Evolutionary conservation across 2,888 invertebrate species (phyloP), one percentile per base, ranked within the genome.

Genomic region (Xestia rhomboidea): DNA sequence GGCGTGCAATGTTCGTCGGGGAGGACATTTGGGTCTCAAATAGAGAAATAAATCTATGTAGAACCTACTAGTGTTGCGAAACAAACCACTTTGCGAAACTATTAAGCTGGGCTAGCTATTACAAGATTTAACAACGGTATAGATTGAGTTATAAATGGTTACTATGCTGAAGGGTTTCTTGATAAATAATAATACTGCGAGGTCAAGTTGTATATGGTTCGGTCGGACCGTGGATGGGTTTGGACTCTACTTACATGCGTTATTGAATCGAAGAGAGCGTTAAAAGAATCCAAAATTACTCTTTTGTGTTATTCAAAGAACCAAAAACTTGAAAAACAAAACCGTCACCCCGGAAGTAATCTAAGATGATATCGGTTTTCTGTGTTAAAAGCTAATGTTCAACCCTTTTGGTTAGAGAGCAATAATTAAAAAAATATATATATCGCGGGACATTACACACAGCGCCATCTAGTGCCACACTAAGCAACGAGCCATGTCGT

Each of bases 11-110:
- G 87, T 88, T 87, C 86, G 85, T 81, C 84, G 87, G 84, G 76
- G 89, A 90, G 91, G 90, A 89, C 91, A 89, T 89, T 88, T 87
- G 82, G 87, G 89, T 84, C 90, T 90, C 89, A 89, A 91, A 93
- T 90, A 92, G 91, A 90, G 91, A 91, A 92, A 94, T 94, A 93
- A 93, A 93, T 94, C 90, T 90, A 83, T 89, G 88, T 89, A 87
- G 87, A 86, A 88, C 87, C 86, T 87, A 88, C 88, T 88, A 90
- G 89, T 89, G 84, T 88, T 85, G 83, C 81, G 87, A 89, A 84
- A 89, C 89, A 87, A 86, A 88, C 87, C 86, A 87, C 86, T 90
- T 87, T 83, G 79, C 76, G 82, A 81, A 89, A 87, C 88, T 89
- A 90, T 90, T 87, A 85, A 85, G 78, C 78, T 67, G 78, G 76